Evolutionary conservation across 2,113 vertebrate genomes (phyloP), one percentile per base, ranked within the genome.

Genomic region (Colius striatus): DNA sequence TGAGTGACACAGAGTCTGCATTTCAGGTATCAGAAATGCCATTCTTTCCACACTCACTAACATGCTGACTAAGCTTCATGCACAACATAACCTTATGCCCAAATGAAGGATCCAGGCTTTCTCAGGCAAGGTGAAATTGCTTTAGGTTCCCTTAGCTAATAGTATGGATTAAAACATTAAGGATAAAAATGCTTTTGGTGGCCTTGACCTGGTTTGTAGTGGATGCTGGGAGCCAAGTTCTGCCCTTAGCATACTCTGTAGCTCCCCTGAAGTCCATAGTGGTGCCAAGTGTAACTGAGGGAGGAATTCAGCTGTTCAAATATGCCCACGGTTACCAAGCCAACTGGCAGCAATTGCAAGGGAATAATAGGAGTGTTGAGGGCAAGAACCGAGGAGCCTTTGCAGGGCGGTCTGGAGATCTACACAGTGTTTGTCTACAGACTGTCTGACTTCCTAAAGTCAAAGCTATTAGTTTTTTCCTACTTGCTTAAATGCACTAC

Each of bases 311-410:
- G 92, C 95, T 92, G 90, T 76, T 93, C 90, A 95, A 95, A 88
- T 89, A 89, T 48, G 91, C 21, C 88, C 80, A 4, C 29, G 89
- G 90, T 94, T 92, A 30, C 93, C 86, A 68, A 68, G 93, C 94
- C 96, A 96, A 68, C 93, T 96, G 94, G 95, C 95, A 97, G 88
- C 61, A 72, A 78, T 54, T 68, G 88, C 86, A 55, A 68, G 41
- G 86, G 79, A 96, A 95, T 95, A 94, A 94, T 93, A 38, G 95
- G n/a, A 94, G 92, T 94, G 94, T 73, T 96, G 96, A 97, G 95
- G 94, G 93, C 80, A 93, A 73, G 94, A 93, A 73, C 57, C 20
- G 70, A 78, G 90, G 73, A 95, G 92, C 88, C 93, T 95, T 92
- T 13, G 73, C 15, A 18, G 86, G 73, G 88, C 45, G 1, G 83